Percentiles rank a stretch among this genome's conserved stretches.
These are phyloP conservation scores for Dufourea novaeangliae DNA, from an alignment of 1,140 invertebrate species.

Conservation along the genomic window DNA sequence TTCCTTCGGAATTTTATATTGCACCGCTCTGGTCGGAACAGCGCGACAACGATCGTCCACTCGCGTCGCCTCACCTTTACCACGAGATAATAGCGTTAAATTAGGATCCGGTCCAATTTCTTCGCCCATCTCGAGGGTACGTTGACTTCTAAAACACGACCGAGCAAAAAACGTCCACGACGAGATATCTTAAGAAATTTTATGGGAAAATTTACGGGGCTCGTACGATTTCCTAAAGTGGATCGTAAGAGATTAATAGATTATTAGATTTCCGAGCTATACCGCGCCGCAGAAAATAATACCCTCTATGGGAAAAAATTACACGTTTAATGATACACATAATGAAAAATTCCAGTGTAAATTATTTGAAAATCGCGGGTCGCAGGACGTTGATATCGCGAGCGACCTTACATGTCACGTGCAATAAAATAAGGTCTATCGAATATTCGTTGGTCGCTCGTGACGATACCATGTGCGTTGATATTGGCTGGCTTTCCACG, in stretches of 20 bases:
- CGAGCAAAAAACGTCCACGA: neutral
- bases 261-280: neutral
- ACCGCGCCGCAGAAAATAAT: neutral
- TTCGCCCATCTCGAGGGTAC: too few relatives aligned
- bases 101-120: constrained; percentile 54
- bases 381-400: neutral
- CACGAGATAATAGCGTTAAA: constrained; percentile 46
- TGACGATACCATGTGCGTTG: neutral
- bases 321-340: neutral
- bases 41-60: neutral
- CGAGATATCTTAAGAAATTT: neutral
- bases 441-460: neutral
- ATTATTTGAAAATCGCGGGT: too few relatives aligned
- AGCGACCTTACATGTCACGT: too few relatives aligned
- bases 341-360: too few relatives aligned
- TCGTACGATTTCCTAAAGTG: neutral
- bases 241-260: neutral
- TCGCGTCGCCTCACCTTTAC: constrained; percentile 7
- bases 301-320: neutral
- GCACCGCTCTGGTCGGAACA: constrained; percentile 20
- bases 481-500: neutral
- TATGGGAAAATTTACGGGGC: neutral
- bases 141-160: too few relatives aligned
- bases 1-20: constrained; percentile 72
- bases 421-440: neutral